Conservation (phyloP, 2,113 vertebrate genomes). For the Brachyhypopomus gauderio region DNA sequence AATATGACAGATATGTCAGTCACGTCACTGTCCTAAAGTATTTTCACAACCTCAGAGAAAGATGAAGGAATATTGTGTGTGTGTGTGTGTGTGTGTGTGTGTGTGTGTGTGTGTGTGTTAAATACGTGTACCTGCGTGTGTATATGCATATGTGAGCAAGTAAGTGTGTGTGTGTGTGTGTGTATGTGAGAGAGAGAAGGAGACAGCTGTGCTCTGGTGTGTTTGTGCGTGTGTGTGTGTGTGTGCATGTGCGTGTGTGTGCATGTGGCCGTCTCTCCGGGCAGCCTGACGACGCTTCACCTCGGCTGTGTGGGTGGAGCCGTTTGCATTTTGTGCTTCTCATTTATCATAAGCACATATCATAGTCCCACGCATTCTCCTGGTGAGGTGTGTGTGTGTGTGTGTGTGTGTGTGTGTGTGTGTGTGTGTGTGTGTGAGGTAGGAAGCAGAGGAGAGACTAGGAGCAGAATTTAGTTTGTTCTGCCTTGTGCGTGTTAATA, state of each 20-base stretch:
- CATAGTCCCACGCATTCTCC: conserved; percentile 55
- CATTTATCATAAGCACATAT: conserved; percentile 55
- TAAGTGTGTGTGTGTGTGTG: too few species aligned
- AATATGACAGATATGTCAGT: conserved; percentile 7
- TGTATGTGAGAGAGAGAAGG: too few species aligned
- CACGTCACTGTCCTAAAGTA: neutral
- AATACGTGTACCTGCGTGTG: too few species aligned
- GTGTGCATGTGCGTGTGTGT: neutral
- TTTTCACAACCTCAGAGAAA: neutral
- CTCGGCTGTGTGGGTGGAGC: conserved; percentile 49
- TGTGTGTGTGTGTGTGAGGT: conserved; percentile 28
- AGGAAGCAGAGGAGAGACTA: conserved; percentile 33
- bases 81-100: conserved; percentile 1
- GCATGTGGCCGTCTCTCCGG: conserved; percentile 21
- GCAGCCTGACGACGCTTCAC: conserved; percentile 36
- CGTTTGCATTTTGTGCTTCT: conserved; percentile 54
- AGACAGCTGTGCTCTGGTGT: too few species aligned
- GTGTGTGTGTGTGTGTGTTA: neutral
- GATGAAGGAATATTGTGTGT: neutral
- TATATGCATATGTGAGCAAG: neutral
- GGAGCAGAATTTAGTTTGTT: conserved; percentile 37
- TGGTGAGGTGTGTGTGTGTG: conserved; percentile 24
- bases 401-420: conserved; percentile 12
- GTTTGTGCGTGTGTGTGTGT: too few species aligned
- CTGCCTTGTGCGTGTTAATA: conserved; percentile 22